These are phyloP conservation scores for Phania funesta DNA, from an alignment of 2,888 invertebrate genomes.

Conservation along the genomic window DNA sequence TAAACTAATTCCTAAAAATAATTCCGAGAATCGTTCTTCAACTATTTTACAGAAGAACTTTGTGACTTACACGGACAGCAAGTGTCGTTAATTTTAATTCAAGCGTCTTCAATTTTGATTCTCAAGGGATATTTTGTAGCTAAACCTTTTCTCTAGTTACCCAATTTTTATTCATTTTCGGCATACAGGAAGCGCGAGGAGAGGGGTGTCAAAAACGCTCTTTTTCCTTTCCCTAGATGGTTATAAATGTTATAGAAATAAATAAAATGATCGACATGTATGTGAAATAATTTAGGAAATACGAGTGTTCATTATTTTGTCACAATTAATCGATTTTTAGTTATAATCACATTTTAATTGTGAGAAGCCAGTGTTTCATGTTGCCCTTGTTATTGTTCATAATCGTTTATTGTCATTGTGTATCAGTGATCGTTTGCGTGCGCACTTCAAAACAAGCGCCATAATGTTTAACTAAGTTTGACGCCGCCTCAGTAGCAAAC, in stretches of 20 bases:
- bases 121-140: too few relatives aligned
- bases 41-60: too few relatives aligned
- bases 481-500: slow-evolving; percentile 16
- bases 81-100: too few relatives aligned
- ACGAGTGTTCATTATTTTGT: slow-evolving; percentile 29
- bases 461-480: not conserved
- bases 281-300: not conserved
- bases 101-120: too few relatives aligned
- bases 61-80: too few relatives aligned
- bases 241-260: not conserved
- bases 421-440: not conserved
- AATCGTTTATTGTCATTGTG: not conserved
- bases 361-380: slow-evolving; percentile 3
- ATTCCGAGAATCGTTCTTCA: too few relatives aligned
- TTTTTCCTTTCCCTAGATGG: too few relatives aligned
- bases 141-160: too few relatives aligned
- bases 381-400: not conserved
- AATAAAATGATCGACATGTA: slow-evolving; percentile 4
- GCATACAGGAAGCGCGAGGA: too few relatives aligned
- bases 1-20: too few relatives aligned
- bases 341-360: slow-evolving; percentile 6
- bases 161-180: too few relatives aligned
- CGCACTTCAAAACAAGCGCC: slow-evolving; percentile 27
- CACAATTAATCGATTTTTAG: slow-evolving; percentile 34
- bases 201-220: too few relatives aligned